Base-by-base conservation (phyloP, 2,888 invertebrate genomes). In the Ophraella communa region DNA sequence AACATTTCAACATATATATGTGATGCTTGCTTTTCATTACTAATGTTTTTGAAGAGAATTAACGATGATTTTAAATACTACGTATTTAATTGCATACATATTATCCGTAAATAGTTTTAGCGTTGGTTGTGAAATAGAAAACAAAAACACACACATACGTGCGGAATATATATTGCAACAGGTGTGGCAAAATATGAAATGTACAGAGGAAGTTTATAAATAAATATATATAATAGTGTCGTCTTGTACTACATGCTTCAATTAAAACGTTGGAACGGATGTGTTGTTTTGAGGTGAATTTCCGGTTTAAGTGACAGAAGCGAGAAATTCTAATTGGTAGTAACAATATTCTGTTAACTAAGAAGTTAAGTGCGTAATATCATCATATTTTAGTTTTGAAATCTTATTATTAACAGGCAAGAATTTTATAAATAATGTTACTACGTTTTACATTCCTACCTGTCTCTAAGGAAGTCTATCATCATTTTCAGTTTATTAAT, bases 141-240 rank as follows among this genome's bases (percentile, higher is more conserved):
- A 24, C 35, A 60, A 55, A 53, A 39, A 30, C 44, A 24, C 10
- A 45, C 27, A 30, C 42, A 24, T 3, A 45, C 27, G 10, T 51
- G 17, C 14, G 24, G 51, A 56, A 59, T 45, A 65, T 65, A 65
- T 65, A 65, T 61, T 52, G 57, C 55, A 64, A 61, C 65, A 65
- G 65, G 65, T 65, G 65, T 65, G 61, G 61, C 53, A 33, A 56
- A 61, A 39, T 65, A 60, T 53, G 60, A 60, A 42, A 27, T 20
- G 52, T 33, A 45, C 23, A 44, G 39, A 18, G 23, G 11, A 7
- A 24, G 49, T 63, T 39, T 65, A 61, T 65, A 61, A 61, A 65
- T 60, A 65, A 52, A 60, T 42, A 27, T 52, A 60, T 30, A 52
- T 52, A 42, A 45, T 42, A 20, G 60, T 20, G 60, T n/a, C 44